A percentile compares a stretch with the other conserved stretches of the same genome.
These are phyloP conservation scores for Forbesichthys papilliferus DNA, from an alignment of 2,113 vertebrate species.

Conservation along the genomic window DNA sequence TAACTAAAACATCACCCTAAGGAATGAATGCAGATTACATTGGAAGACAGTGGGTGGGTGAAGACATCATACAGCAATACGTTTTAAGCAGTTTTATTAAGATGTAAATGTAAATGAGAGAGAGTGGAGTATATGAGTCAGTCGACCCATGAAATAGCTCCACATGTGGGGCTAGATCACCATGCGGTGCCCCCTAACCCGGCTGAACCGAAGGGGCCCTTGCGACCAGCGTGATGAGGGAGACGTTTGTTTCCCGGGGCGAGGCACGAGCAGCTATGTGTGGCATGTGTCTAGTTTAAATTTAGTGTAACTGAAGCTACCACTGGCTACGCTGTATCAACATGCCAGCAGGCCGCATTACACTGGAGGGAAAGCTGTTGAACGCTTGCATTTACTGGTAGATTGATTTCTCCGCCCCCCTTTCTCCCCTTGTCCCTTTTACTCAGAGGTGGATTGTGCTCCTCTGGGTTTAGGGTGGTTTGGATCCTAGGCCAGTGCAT, in stretches of 20 bases:
- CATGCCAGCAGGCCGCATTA: constrained; percentile 65
- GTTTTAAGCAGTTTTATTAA: constrained; percentile 17
- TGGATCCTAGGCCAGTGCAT: constrained; percentile 50
- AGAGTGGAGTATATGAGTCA: constrained; percentile 36
- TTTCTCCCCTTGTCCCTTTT: constrained; percentile 30
- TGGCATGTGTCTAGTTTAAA: constrained; percentile 85
- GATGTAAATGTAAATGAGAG: constrained; percentile 32
- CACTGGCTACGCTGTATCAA: constrained; percentile 71
- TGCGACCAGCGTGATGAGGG: constrained; percentile 64
- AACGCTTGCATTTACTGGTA: constrained; percentile 55
- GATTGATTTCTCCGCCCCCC: constrained; percentile 25
- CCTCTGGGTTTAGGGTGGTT: constrained; percentile 34
- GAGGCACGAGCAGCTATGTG: constrained; percentile 80
- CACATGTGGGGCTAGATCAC: constrained; percentile 52
- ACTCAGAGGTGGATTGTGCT: constrained; percentile 22
- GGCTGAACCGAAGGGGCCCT: constrained; percentile 51
- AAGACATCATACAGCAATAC: not conserved
- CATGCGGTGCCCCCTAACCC: constrained; percentile 60
- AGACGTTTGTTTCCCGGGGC: constrained; percentile 76
- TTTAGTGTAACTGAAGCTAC: constrained; percentile 83
- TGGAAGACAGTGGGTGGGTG: not conserved
- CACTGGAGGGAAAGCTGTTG: constrained; percentile 62
- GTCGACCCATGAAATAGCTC: constrained; percentile 39
- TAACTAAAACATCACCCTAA: not conserved
- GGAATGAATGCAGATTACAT: too few relatives aligned